Evolutionary conservation across 2,888 invertebrate species (phyloP).

Genomic region (Drosophila fungiperda): DNA sequence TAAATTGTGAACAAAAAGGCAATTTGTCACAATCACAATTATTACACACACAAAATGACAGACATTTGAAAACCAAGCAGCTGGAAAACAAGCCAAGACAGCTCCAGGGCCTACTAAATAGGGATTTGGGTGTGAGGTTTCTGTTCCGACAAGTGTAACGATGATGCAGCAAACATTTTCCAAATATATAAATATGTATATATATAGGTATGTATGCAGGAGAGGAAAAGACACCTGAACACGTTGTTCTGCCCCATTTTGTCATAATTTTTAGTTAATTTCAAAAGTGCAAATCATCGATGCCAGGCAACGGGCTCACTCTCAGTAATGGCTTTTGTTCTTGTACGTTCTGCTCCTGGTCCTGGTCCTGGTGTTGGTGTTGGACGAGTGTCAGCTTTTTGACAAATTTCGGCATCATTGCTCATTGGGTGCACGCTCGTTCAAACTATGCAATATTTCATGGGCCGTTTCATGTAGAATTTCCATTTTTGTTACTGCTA

Average conservation of each 20-base stretch:
- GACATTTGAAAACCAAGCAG: slow-evolving; percentile 70
- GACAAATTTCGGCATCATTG: slow-evolving; percentile 69
- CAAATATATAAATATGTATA: not conserved
- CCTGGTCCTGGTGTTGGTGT: not conserved
- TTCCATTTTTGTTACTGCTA: slow-evolving; percentile 37
- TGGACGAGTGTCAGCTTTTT: slow-evolving; percentile 48
- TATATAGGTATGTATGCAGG: slow-evolving; percentile 22
- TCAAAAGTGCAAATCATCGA: slow-evolving; percentile 78
- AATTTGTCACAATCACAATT: slow-evolving; percentile 81
- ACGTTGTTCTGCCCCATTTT: slow-evolving; percentile 47
- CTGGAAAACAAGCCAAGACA: slow-evolving; percentile 67
- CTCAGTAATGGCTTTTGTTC: slow-evolving; percentile 3
- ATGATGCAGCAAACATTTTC: slow-evolving; percentile 68
- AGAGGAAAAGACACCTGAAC: slow-evolving; percentile 33
- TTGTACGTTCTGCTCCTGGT: not conserved
- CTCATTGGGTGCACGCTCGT: slow-evolving; percentile 61
- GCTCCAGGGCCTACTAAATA: slow-evolving; percentile 9
- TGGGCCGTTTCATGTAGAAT: slow-evolving; percentile 47
- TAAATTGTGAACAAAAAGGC: slow-evolving; percentile 49
- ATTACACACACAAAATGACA: slow-evolving; percentile 66
- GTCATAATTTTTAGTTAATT: slow-evolving; percentile 78
- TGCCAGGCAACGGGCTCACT: slow-evolving; percentile 27
- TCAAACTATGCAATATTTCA: slow-evolving; percentile 69
- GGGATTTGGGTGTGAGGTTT: not conserved
- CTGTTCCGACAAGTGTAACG: slow-evolving; percentile 28